Conservation (phyloP, 1,140 invertebrate species). For the Dermatophagoides farinae region DNA sequence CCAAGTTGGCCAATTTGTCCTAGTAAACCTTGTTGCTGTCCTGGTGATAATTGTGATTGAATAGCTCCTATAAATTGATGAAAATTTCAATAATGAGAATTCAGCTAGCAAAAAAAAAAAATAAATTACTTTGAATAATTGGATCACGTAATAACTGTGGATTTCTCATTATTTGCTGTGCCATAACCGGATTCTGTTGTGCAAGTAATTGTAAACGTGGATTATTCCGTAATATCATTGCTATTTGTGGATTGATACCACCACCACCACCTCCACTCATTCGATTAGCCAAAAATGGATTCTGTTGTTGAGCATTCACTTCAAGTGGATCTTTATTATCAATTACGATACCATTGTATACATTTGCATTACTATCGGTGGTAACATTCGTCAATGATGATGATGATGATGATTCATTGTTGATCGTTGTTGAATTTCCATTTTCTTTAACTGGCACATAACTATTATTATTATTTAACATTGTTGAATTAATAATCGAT, state of each 20-base stretch:
- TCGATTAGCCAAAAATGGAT: background rate
- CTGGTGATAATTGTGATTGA: background rate
- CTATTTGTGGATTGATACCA: constrained; percentile 7
- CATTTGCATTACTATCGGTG: constrained; percentile 1
- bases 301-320: background rate
- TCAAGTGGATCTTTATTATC: background rate
- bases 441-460: too few species aligned
- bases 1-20: constrained; percentile 4
- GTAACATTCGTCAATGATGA: background rate
- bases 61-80: constrained; percentile 3
- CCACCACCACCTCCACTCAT: background rate
- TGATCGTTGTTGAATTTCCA: too few species aligned
- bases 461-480: too few species aligned
- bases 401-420: background rate
- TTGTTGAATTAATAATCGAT: too few species aligned
- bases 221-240: constrained; percentile 2
- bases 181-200: constrained; percentile 6
- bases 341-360: background rate
- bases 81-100: background rate
- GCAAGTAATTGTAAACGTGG: constrained; percentile 1
- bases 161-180: constrained; percentile 9
- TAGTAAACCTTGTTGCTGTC: background rate
- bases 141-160: constrained; percentile 10
- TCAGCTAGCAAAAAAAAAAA: background rate
- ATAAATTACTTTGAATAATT: constrained; percentile 3